These are phyloP conservation scores for Nomada hirtipes DNA, from an alignment of 2,888 invertebrate species.

Conservation along the genomic window DNA sequence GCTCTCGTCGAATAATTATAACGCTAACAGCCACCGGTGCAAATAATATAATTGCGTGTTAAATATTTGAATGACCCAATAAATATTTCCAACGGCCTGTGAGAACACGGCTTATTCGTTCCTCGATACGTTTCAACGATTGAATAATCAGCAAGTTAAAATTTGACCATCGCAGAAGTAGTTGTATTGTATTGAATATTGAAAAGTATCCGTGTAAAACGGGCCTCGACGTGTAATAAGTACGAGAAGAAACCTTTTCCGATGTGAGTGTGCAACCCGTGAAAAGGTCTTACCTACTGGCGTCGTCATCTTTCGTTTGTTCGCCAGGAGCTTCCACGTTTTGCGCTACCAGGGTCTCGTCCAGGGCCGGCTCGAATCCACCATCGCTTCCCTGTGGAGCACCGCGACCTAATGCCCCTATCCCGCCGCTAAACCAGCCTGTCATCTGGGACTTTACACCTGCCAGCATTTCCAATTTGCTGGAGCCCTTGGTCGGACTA, in stretches of 20 bases:
- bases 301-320: conserved; percentile 90
- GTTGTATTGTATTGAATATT: too few relatives aligned
- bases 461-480: conserved; percentile 93
- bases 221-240: conserved; percentile 69
- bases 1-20: too few relatives aligned
- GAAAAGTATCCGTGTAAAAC: too few relatives aligned
- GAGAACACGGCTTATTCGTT: too few relatives aligned
- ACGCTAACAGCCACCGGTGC: too few relatives aligned
- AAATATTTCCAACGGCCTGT: too few relatives aligned
- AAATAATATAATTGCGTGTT: too few relatives aligned
- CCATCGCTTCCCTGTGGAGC: conserved; percentile 84
- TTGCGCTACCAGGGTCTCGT: conserved; percentile 71
- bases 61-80: too few relatives aligned
- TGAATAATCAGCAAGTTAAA: too few relatives aligned
- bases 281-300: conserved; percentile 86
- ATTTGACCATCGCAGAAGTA: too few relatives aligned
- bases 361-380: conserved; percentile 84
- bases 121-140: too few relatives aligned
- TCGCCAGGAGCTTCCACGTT: conserved; percentile 84
- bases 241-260: not conserved
- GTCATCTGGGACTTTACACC: conserved; percentile 94
- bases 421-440: conserved; percentile 92
- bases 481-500: conserved; percentile 73
- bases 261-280: not conserved
- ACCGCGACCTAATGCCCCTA: conserved; percentile 89